Conservation (phyloP, 2,797 vertebrate species). For the Dipus sagitta region DNA sequence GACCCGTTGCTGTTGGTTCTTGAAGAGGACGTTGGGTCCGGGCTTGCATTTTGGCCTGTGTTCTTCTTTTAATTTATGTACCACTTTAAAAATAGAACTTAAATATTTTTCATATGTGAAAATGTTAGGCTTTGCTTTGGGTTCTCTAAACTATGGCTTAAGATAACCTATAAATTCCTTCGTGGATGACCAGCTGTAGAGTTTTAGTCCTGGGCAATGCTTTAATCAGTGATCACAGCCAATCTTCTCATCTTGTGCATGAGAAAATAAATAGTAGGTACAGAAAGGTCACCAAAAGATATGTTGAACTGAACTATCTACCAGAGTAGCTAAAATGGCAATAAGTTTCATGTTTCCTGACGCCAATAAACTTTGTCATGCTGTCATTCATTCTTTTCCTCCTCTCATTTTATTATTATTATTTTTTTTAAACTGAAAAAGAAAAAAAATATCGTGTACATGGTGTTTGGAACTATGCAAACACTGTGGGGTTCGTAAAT, state of each 20-base stretch:
- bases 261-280: background rate
- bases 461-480: background rate
- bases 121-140: constrained; percentile 34
- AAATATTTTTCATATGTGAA: background rate
- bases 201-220: background rate
- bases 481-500: background rate
- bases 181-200: background rate
- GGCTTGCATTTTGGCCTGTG: background rate
- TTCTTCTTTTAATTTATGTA: background rate
- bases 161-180: constrained; percentile 10
- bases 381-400: background rate
- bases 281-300: background rate
- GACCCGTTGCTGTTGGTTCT: constrained; percentile 41
- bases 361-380: background rate
- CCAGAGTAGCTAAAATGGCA: background rate
- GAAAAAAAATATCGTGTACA: background rate
- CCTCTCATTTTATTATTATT: background rate
- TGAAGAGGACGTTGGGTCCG: background rate
- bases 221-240: background rate
- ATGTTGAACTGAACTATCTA: background rate
- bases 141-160: background rate
- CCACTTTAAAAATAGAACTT: background rate
- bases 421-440: background rate
- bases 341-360: background rate
- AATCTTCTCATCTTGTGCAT: background rate